Evolutionary conservation across 2,888 invertebrate genomes (phyloP), one percentile per base, ranked within the genome.

Genomic region (Thymelicus sylvestris): DNA sequence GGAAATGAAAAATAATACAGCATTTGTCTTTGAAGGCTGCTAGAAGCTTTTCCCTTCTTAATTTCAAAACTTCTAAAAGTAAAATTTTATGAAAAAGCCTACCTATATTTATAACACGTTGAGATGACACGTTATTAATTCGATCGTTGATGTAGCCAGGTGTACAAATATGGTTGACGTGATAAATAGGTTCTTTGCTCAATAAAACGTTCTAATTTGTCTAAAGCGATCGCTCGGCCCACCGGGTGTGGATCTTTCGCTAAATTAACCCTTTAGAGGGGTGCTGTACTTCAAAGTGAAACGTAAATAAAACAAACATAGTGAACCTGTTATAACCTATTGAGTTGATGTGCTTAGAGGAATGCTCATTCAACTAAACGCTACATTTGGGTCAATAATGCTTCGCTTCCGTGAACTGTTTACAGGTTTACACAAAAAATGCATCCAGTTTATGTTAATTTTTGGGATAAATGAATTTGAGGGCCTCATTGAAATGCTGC

Each of bases 141-240:
- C 5, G 39, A 41, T 41, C 39, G 50, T 6, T 39, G 8, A 50
- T 4, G 52, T 57, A 67, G 60, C 60, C 61, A 67, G 15, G 67
- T 62, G 41, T 52, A 39, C 39, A 67, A 67, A 67, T 62, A 62
- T 62, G 67, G 61, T 48, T 15, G 61, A 38, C 57, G 24, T 81
- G 86, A 87, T 86, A 86, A 86, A 83, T 82, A 83, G 81, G 84
- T 85, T 84, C 87, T 89, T 86, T 89, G 89, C 86, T 90, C 91
- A 89, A 90, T 91, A 90, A 88, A 83, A 89, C 86, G 90, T 86
- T 88, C 85, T 91, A 92, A 91, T 91, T 91, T 89, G 87, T 86
- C 83, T 90, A 88, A 91, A 86, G 79, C 81, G 91, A 92, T 92
- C 88, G 89, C 82, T 81, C 88, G 83, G 87, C 75, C 84, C 91